phyloP scores from a whole-genome alignment of 2,113 vertebrate genomes.

The Thamnaconus septentrionalis region DNA sequence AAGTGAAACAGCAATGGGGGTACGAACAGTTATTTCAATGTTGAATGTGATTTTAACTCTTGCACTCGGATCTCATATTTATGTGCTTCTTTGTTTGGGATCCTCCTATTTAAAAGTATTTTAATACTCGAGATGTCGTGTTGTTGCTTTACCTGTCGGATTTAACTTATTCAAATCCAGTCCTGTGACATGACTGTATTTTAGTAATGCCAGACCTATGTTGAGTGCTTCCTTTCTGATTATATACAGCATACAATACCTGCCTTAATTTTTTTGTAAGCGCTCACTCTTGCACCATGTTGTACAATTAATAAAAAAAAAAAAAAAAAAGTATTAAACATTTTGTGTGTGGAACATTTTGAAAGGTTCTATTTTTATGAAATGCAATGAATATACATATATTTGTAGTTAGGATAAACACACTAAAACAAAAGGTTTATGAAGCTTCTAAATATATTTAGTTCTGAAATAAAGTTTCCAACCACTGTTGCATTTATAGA shows the following conservation, averaged over 20 bases:
- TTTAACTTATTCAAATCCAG: constrained; percentile 18
- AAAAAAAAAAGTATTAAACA: too few relatives aligned
- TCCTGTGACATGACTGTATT: background rate
- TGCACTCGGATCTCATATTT: constrained; percentile 31
- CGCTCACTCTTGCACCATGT: constrained; percentile 24
- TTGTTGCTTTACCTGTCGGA: constrained; percentile 3
- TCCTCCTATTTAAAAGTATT: constrained; percentile 33
- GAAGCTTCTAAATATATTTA: background rate
- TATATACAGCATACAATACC: constrained; percentile 21
- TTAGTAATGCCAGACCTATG: background rate
- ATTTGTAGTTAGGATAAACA: too few relatives aligned
- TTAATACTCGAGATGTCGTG: constrained; percentile 2
- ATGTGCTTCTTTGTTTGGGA: constrained; percentile 1
- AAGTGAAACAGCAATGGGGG: constrained; percentile 2
- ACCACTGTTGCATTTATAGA: constrained; percentile 48
- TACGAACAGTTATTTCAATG: constrained; percentile 10
- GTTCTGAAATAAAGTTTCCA: constrained; percentile 2
- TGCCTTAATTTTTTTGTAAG: constrained; percentile 43
- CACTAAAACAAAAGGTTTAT: background rate
- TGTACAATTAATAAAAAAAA: constrained; percentile 43
- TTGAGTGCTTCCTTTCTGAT: constrained; percentile 21
- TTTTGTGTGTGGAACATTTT: too few relatives aligned
- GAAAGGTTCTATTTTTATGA: too few relatives aligned
- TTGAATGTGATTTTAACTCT: constrained; percentile 16
- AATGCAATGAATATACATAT: too few relatives aligned